phyloP scores from a whole-genome alignment of 2,888 invertebrate species.

The Leptopilina drosophilae region DNA sequence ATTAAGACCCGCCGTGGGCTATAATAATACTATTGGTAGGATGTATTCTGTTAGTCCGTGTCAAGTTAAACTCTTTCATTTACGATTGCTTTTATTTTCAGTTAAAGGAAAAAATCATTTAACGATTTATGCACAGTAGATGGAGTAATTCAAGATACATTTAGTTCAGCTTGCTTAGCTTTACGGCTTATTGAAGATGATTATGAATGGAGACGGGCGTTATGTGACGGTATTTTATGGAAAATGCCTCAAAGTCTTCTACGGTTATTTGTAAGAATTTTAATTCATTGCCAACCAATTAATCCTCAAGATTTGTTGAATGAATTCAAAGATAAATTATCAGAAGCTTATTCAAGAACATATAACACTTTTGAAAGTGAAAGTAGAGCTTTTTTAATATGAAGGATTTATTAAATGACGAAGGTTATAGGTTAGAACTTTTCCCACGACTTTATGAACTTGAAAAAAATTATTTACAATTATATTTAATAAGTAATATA shows the following conservation, averaged over 20 bases:
- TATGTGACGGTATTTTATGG: conserved; percentile 43
- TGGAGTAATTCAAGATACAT: conserved; percentile 61
- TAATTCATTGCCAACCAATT: conserved; percentile 52
- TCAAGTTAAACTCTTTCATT: conserved; percentile 59
- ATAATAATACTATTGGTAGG: conserved; percentile 51
- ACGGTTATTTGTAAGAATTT: conserved; percentile 65
- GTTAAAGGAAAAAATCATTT: conserved; percentile 64
- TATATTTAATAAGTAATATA: neutral
- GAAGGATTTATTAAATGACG: neutral
- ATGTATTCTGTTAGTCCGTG: conserved; percentile 60
- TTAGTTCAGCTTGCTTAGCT: conserved; percentile 61
- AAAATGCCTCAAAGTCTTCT: conserved; percentile 56
- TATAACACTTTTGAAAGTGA: neutral
- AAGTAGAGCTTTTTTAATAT: neutral
- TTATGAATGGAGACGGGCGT: conserved; percentile 47
- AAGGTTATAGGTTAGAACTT: neutral
- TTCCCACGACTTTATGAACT: neutral
- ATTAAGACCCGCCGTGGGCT: too few relatives aligned
- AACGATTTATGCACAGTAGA: conserved; percentile 64
- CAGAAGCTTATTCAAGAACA: neutral
- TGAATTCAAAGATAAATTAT: neutral
- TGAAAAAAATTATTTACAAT: neutral
- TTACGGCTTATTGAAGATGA: conserved; percentile 52
- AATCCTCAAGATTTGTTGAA: neutral
- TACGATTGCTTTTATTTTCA: conserved; percentile 63